Percentiles rank a stretch among this genome's conserved stretches.
Evolutionary conservation across 1,140 invertebrate species (phyloP).

Genomic region (Trinorchestia longiramus): DNA sequence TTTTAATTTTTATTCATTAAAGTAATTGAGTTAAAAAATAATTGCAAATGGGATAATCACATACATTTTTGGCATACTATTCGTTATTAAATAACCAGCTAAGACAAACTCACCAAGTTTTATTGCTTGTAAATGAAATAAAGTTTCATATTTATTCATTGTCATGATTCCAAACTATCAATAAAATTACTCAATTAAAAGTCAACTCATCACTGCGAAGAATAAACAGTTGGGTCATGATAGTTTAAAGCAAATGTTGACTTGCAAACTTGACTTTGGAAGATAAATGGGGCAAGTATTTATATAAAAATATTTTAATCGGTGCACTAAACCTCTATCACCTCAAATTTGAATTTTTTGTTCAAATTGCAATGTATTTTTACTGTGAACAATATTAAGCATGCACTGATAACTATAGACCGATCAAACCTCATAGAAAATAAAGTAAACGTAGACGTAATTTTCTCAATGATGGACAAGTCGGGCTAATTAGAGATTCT

Average conservation of each 20-base stretch:
- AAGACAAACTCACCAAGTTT: neutral
- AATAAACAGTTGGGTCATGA: neutral
- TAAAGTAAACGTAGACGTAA: neutral
- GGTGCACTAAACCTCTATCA: neutral
- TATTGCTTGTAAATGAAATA: neutral
- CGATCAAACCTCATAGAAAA: neutral
- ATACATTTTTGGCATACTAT: neutral
- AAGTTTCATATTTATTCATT: neutral
- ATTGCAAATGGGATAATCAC: neutral
- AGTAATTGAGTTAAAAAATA: neutral
- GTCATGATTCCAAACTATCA: neutral
- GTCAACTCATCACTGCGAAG: neutral
- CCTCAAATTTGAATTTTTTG: neutral
- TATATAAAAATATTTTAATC: neutral
- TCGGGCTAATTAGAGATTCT: neutral
- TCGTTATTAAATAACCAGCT: neutral
- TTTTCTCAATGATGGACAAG: neutral
- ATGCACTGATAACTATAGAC: neutral
- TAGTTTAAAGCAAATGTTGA: neutral
- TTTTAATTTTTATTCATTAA: neutral
- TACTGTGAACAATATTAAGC: neutral
- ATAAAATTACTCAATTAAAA: neutral
- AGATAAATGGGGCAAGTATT: neutral
- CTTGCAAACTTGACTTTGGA: neutral
- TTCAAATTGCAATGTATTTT: neutral